Base-by-base conservation (phyloP, 2,888 invertebrate genomes). In the Hemicrepidius hirtus region DNA sequence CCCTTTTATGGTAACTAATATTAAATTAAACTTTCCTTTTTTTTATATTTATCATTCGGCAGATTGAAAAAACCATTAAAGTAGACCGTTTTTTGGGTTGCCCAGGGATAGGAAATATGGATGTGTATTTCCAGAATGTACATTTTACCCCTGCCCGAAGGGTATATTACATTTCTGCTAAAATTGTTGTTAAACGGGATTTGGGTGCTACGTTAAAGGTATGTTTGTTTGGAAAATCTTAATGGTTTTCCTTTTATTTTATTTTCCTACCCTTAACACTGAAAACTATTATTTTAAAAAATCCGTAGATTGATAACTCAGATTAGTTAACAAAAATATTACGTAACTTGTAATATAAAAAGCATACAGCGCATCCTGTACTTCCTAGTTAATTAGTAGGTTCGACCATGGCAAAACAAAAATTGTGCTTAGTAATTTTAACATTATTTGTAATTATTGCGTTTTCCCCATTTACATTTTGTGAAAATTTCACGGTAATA, bases 51-150 rank as follows among this genome's bases (percentile, higher is more conserved):
- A 13, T 35, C 9, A 32, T 16, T 20, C 50, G 37, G 28, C 35
- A 28, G 62, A 75, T 79, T 10, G 67, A 75, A 44, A 81, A 80
- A 70, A 77, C 78, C 0, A 41, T 81, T 20, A 76, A 78, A 68
- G 63, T 81, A 16, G 76, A 80, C 35, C 75, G 76, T 9, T 77
- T 80, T 44, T 70, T 72, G 66, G 80, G 80, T 21, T 80, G 80
- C 69, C 74, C 73, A 49, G 76, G 76, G 41, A 62, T 75, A 62
- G 68, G 71, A 44, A 76, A 79, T 57, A 70, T 78, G 10, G 66
- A 76, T 1, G 24, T 78, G 7, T 71, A 68, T 16, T 70, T 76
- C 6, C 57, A 68, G n/a, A 71, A 80, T 55, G 68, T 79, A n/a
- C 76, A 71, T n/a, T 37, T 79, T 21, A 46, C 20, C 3, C 76